A percentile compares a stretch with the other conserved stretches of the same genome.
These are phyloP conservation scores for Unio pictorum DNA, from an alignment of 2,888 invertebrate genomes.

Conservation along the genomic window DNA sequence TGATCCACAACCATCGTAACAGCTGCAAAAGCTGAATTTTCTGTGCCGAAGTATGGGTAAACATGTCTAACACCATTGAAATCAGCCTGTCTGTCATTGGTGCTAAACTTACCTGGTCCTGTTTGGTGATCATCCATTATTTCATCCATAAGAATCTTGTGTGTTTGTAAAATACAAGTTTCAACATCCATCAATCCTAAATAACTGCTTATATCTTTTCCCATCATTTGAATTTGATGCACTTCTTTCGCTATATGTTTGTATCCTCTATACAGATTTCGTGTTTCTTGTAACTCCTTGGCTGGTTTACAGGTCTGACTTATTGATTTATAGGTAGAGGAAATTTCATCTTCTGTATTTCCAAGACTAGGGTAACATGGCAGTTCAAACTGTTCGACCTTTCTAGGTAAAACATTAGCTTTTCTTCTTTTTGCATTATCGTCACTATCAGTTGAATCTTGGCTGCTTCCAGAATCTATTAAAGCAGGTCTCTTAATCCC, in stretches of 20 bases:
- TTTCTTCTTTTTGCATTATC: too few relatives aligned
- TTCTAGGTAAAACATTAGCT: too few relatives aligned
- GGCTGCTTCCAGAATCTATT: too few relatives aligned
- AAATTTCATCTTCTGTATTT: too few relatives aligned
- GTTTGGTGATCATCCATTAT: slow-evolving; percentile 2
- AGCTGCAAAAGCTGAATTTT: neutral
- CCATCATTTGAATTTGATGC: neutral
- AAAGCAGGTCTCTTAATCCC: too few relatives aligned
- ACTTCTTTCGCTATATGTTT: slow-evolving; percentile 2
- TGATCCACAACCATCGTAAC: slow-evolving; percentile 2
- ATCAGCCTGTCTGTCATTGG: neutral
- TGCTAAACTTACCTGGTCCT: slow-evolving; percentile 4
- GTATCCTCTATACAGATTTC: slow-evolving; percentile 9
- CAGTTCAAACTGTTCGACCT: too few relatives aligned
- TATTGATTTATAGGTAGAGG: too few relatives aligned
- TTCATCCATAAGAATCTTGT: slow-evolving; percentile 6
- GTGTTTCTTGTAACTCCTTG: slow-evolving; percentile 5
- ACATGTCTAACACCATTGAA: neutral
- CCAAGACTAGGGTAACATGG: too few relatives aligned
- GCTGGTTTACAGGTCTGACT: neutral
- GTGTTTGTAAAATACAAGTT: neutral
- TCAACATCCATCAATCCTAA: slow-evolving; percentile 5
- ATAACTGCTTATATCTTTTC: neutral
- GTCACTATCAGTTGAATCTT: too few relatives aligned
- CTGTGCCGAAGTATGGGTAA: slow-evolving; percentile 4